Evolutionary conservation across 2,888 invertebrate genomes (phyloP).

Genomic region (Girardia tigrina): DNA sequence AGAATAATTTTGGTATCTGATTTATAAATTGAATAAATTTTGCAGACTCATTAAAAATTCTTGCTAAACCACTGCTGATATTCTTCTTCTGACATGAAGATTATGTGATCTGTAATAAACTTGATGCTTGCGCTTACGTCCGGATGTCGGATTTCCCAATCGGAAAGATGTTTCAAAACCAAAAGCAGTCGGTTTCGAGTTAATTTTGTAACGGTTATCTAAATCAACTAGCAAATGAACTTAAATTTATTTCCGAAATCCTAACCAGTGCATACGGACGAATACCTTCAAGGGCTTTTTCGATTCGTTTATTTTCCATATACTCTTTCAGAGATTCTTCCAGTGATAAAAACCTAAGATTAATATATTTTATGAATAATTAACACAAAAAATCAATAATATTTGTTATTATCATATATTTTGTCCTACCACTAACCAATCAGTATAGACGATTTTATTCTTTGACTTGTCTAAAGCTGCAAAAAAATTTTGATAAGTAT

Average conservation of each 20-base stretch:
- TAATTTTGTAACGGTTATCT: neutral
- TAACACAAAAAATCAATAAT: no score
- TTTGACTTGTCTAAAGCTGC: neutral
- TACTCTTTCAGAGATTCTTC: neutral
- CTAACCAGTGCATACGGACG: neutral
- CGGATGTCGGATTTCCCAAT: neutral
- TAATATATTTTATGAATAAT: neutral
- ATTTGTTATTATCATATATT: no score
- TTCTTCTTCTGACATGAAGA: neutral
- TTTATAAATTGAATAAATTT: no score
- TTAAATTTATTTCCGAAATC: no score
- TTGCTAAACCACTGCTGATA: neutral
- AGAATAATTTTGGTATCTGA: no score
- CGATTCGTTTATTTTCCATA: neutral
- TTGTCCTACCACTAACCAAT: no score
- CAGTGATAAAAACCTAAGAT: neutral
- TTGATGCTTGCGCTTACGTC: conserved; percentile 9
- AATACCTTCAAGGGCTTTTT: neutral
- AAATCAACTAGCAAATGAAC: no score
- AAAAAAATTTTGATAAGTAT: neutral
- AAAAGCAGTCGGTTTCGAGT: neutral
- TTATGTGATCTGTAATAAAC: neutral
- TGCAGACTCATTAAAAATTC: neutral
- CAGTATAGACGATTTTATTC: neutral
- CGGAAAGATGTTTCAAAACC: neutral